Evolutionary conservation across 2,888 invertebrate genomes (phyloP).

Genomic region (Ellobium chinense): DNA sequence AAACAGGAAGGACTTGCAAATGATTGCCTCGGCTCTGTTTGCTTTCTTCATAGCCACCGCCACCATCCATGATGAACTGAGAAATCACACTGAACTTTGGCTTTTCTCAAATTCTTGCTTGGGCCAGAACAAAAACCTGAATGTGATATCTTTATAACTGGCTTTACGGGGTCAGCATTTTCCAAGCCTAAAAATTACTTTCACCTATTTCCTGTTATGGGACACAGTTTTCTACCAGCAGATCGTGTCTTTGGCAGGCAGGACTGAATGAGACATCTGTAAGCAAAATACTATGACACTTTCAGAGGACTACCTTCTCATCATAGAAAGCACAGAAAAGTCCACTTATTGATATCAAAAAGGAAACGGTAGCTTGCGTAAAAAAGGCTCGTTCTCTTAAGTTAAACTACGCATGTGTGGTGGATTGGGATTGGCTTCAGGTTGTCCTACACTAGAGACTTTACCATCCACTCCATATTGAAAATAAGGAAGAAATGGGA

Average conservation of each 20-base stretch:
- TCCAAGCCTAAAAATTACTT: background rate
- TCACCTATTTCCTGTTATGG: slow-evolving; percentile 12
- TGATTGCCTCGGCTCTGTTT: slow-evolving; percentile 2
- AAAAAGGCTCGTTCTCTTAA: background rate
- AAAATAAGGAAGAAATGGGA: background rate
- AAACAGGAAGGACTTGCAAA: slow-evolving; percentile 9
- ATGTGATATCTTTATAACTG: background rate
- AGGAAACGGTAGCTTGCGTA: background rate
- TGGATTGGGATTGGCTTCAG: background rate
- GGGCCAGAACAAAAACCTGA: slow-evolving; percentile 8
- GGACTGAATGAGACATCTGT: background rate
- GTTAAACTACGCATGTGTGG: background rate
- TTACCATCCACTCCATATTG: background rate
- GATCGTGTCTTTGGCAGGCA: slow-evolving; percentile 4
- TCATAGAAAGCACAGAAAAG: background rate
- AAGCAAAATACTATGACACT: background rate
- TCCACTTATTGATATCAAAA: background rate
- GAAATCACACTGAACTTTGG: background rate
- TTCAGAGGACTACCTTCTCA: background rate
- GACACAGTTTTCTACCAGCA: slow-evolving; percentile 29
- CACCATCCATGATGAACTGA: background rate
- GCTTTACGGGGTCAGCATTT: background rate
- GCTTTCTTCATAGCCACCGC: background rate
- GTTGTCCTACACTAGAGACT: background rate
- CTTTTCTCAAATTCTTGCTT: background rate